Base-by-base conservation (phyloP, 2,888 invertebrate genomes). In the Drosophila borealis region DNA sequence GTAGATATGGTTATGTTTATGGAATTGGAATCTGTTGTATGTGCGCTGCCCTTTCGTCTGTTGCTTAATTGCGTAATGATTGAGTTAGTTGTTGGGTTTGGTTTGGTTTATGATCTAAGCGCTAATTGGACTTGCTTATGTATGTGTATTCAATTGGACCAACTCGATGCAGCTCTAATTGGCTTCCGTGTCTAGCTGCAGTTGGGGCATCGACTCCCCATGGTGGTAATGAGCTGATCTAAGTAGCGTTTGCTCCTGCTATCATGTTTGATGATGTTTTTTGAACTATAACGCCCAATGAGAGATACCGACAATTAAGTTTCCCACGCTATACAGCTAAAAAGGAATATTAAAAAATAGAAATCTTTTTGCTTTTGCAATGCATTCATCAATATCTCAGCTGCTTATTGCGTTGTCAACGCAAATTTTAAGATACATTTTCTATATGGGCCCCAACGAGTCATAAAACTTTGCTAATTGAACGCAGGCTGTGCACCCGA, bases 61-160 rank as follows among this genome's bases (percentile, higher is more conserved):
- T 59, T 61, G 62, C 74, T 46, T 88, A 83, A 83, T 83, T 83
- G 85, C 88, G 55, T 85, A 83, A 83, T 85, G 85, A 88, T 83
- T 81, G 85, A 82, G 82, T 78, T 85, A 82, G 88, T 79, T 79
- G 71, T 51, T 65, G 75, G 60, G 36, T 51, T 29, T 59, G 67
- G 59, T 11, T 33, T 29, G 29, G 29, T 75, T 75, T 79, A 81
- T 84, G 83, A 87, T 81, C 84, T 78, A 63, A 65, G 79, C 85
- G 82, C 85, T 83, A 88, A 82, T 85, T 82, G 86, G 82, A 45
- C 49, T 48, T 25, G 48, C 49, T 37, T 44, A 25, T 25, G 53
- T 61, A 61, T 49, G 41, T 46, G 60, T 53, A 45, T 74, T 72
- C 69, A 65, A 80, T 79, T 65, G 69, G 48, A 70, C 42, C 34